Percentiles rank a stretch among this genome's conserved stretches.
These are phyloP conservation scores for Rhombomys opimus DNA, from an alignment of 2,113 vertebrate species.

Conservation along the genomic window DNA sequence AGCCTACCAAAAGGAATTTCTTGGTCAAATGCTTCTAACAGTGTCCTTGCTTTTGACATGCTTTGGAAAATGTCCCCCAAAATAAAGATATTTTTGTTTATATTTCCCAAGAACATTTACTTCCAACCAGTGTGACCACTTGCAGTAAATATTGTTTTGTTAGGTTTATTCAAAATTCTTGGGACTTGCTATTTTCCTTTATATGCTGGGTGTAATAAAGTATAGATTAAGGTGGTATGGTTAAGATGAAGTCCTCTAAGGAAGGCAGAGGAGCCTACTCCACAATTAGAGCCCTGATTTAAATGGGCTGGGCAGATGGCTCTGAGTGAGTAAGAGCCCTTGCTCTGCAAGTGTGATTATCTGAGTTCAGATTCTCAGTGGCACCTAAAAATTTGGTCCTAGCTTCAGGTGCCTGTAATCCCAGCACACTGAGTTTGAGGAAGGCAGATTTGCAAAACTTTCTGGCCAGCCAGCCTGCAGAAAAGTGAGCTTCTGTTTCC, in stretches of 20 bases:
- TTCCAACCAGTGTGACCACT: neutral
- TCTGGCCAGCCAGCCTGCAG: too few relatives aligned
- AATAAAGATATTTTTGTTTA: neutral
- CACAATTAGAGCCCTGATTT: neutral
- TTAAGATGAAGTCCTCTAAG: neutral
- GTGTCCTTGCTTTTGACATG: accelerated
- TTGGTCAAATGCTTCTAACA: neutral
- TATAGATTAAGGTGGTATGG: neutral
- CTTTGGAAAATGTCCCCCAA: neutral
- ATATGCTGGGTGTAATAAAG: neutral
- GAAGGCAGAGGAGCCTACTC: neutral
- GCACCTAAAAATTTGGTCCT: neutral
- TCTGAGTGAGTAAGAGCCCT: neutral
- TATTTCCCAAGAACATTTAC: neutral
- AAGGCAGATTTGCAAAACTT: neutral
- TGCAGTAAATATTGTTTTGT: neutral
- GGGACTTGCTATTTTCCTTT: neutral
- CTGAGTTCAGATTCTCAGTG: neutral
- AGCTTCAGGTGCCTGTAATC: neutral
- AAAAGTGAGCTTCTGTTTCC: neutral
- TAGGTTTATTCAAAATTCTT: neutral
- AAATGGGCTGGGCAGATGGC: neutral
- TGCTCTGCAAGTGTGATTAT: neutral
- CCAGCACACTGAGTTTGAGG: neutral
- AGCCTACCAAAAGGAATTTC: neutral